Base-by-base conservation (phyloP, 2,113 vertebrate genomes). In the Oostethus manadensis region DNA sequence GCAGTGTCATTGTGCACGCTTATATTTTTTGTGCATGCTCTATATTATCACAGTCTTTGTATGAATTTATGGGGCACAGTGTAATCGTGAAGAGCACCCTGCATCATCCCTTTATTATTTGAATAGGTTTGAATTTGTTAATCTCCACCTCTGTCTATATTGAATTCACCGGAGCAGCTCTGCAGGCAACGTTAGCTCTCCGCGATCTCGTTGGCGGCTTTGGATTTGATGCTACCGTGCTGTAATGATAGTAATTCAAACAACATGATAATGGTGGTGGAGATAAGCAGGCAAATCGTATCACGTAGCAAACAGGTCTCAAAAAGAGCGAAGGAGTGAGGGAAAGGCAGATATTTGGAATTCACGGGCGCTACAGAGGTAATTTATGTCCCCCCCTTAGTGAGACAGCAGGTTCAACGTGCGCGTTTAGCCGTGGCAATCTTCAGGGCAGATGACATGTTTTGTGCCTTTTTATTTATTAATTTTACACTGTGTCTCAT, bases 191-290 rank as follows among this genome's bases (percentile, higher is more conserved):
- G 65, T 16, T 48, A 76, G 78, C 70, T 46, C 55, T 3, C 58
- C 56, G 13, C 51, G 35, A 70, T 81, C 76, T 75, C 60, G 77
- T 79, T 66, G 57, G 76, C 76, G 61, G 71, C 62, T 47, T 38
- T 65, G 65, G 70, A 80, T 86, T 83, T 83, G 80, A 83, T 79
- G 78, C 70, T 17, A 51, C 65, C 50, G 14, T 60, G 62, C 53
- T 81, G 82, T 87, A 87, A 88, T 87, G 83, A 87, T 85, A 86
- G 86, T 87, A 78, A 88, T 88, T 87, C 78, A 84, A 80, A 81
- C 77, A 82, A 84, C 78, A 73, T 71, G 73, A 87, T 87, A 84
- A 86, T 79, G 71, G 73, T 16, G 62, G 48, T 14, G 21, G 13
- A 77, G 75, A 81, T 83, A 86, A 80, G 68, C 78, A 82, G 79